These are phyloP conservation scores for Dreissena rostriformis DNA, from an alignment of 1,140 invertebrate genomes.

Conservation along the genomic window DNA sequence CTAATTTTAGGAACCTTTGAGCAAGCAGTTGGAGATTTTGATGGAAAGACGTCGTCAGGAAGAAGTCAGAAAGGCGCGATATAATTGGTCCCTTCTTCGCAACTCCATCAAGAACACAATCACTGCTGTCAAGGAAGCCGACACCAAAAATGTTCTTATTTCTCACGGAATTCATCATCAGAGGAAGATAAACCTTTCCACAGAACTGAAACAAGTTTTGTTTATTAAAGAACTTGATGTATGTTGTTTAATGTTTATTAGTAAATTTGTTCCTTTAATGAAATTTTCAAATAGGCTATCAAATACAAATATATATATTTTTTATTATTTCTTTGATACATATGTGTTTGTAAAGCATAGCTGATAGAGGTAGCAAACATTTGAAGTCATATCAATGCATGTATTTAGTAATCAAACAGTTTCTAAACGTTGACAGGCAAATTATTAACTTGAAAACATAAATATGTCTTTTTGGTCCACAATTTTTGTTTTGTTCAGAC, in stretches of 20 bases:
- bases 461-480: too few relatives aligned
- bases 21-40: slow-evolving; percentile 69
- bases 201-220: slow-evolving; percentile 67
- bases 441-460: too few relatives aligned
- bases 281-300: too few relatives aligned
- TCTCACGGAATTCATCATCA: slow-evolving; percentile 77
- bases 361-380: too few relatives aligned
- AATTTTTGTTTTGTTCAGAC: too few relatives aligned
- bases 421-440: too few relatives aligned
- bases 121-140: slow-evolving; percentile 67
- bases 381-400: too few relatives aligned
- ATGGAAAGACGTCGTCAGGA: slow-evolving; percentile 62
- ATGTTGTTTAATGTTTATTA: background rate
- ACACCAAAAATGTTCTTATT: slow-evolving; percentile 69
- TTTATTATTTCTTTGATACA: too few relatives aligned
- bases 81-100: slow-evolving; percentile 73
- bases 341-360: too few relatives aligned
- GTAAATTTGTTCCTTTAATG: background rate
- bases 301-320: too few relatives aligned
- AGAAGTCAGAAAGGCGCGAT: slow-evolving; percentile 64
- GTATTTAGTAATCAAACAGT: too few relatives aligned
- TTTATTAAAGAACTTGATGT: slow-evolving; percentile 73
- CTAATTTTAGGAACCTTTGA: slow-evolving; percentile 51
- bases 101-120: slow-evolving; percentile 71
- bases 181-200: slow-evolving; percentile 72